These are phyloP conservation scores for Mesorhabditis spiculigera DNA, from an alignment of 2,888 invertebrate genomes.

Conservation along the genomic window DNA sequence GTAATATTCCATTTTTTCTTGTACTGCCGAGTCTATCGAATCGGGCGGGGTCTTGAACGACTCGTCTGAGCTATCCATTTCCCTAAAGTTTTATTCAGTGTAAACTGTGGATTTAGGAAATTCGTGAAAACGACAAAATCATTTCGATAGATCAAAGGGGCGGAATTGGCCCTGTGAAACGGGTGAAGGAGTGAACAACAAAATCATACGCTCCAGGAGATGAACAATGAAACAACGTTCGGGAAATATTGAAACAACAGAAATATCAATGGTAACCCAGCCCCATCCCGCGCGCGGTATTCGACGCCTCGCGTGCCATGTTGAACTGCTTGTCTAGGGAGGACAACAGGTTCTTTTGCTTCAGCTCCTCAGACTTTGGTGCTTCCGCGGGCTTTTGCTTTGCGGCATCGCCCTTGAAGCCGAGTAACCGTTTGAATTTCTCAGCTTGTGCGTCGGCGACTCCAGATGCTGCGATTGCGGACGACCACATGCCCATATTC, in stretches of 20 bases:
- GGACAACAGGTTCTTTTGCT: slow-evolving; percentile 27
- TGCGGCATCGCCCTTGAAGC: slow-evolving; percentile 10
- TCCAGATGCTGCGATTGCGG: slow-evolving; percentile 36
- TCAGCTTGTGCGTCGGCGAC: slow-evolving; percentile 29
- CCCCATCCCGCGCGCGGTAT: slow-evolving; percentile 35
- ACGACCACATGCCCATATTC: slow-evolving; percentile 27
- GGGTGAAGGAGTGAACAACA: too few species aligned
- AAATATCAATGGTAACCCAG: slow-evolving; percentile 29
- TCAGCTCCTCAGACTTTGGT: slow-evolving; percentile 19
- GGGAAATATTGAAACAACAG: neutral
- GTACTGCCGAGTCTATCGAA: too few species aligned
- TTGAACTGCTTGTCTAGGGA: slow-evolving; percentile 37
- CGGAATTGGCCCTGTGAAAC: too few species aligned
- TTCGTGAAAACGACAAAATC: too few species aligned
- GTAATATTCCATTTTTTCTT: too few species aligned
- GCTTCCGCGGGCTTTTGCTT: slow-evolving; percentile 11
- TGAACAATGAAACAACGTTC: too few species aligned
- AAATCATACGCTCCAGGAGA: too few species aligned
- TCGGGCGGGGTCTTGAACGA: too few species aligned
- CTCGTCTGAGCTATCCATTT: too few species aligned
- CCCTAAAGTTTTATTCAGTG: too few species aligned
- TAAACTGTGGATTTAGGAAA: too few species aligned
- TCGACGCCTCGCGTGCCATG: slow-evolving; percentile 30
- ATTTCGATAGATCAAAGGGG: too few species aligned
- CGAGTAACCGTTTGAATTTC: slow-evolving; percentile 30